Evolutionary conservation across 2,888 invertebrate species (phyloP).

Genomic region (Athalia circularis): DNA sequence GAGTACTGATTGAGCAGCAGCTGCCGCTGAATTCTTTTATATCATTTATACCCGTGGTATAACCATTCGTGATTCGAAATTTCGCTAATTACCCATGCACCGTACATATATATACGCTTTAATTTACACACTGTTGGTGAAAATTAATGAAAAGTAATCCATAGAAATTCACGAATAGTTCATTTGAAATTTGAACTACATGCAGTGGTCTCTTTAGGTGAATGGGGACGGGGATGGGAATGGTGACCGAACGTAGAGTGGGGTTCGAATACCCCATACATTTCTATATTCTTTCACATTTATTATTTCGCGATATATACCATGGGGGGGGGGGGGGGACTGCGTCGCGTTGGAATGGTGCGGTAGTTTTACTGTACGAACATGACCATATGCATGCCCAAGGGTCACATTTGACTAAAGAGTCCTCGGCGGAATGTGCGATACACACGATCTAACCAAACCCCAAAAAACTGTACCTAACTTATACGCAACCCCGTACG

Average conservation of each 20-base stretch:
- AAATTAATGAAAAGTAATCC: neutral
- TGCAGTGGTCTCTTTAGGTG: no score
- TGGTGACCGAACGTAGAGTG: neutral
- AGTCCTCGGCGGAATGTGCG: constrained; percentile 30
- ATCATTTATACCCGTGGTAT: neutral
- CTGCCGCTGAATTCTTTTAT: no score
- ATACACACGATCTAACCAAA: neutral
- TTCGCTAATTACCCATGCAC: no score
- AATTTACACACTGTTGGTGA: neutral
- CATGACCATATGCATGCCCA: constrained; percentile 34
- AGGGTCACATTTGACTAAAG: constrained; percentile 39
- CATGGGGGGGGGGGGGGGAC: no score
- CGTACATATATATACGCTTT: no score
- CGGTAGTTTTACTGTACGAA: neutral
- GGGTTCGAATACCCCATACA: neutral
- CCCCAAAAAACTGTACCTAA: neutral
- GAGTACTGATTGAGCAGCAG: no score
- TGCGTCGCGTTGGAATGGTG: no score
- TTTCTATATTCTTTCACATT: neutral
- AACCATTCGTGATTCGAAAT: neutral
- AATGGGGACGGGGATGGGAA: no score
- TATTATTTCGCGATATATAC: constrained; percentile 8
- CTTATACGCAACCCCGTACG: neutral
- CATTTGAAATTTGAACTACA: no score
- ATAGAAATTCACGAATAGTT: neutral